Percentiles rank a stretch among this genome's conserved stretches.
Conservation (phyloP, 2,113 vertebrate species). For the Solea solea region DNA sequence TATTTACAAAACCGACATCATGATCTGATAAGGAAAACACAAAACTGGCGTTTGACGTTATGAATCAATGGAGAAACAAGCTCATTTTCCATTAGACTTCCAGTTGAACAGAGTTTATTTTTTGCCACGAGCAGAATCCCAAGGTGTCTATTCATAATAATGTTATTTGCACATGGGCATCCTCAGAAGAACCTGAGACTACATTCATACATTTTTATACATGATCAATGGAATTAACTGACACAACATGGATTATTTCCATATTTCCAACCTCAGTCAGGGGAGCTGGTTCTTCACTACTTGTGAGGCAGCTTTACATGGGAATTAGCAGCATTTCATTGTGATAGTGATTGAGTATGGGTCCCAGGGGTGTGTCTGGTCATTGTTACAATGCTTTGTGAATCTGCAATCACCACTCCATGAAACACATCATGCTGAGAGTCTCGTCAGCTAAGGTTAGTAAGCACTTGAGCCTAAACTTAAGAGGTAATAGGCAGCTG, state of each 20-base stretch:
- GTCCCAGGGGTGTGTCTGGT: conserved; percentile 66
- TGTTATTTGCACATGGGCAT: too few relatives aligned
- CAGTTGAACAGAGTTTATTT: too few relatives aligned
- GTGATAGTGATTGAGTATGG: conserved; percentile 74
- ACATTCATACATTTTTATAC: too few relatives aligned
- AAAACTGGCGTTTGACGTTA: neutral
- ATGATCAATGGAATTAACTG: neutral
- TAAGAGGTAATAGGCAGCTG: conserved; percentile 28
- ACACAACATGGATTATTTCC: conserved; percentile 15
- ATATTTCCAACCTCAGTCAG: conserved; percentile 29
- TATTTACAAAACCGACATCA: too few relatives aligned
- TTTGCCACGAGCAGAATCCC: too few relatives aligned
- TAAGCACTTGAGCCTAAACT: conserved; percentile 30
- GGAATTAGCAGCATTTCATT: conserved; percentile 79
- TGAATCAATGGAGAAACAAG: too few relatives aligned
- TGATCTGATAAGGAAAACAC: too few relatives aligned
- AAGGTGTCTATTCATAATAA: too few relatives aligned
- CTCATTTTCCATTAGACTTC: too few relatives aligned
- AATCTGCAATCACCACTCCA: conserved; percentile 49
- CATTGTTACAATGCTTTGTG: conserved; percentile 75
- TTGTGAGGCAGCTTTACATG: conserved; percentile 69
- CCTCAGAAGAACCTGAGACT: too few relatives aligned
- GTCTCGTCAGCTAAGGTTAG: neutral
- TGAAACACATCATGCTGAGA: conserved; percentile 16
- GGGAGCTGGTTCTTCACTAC: conserved; percentile 51